Evolutionary conservation across 2,113 vertebrate genomes (phyloP).

Genomic region (Xiphias gladius): DNA sequence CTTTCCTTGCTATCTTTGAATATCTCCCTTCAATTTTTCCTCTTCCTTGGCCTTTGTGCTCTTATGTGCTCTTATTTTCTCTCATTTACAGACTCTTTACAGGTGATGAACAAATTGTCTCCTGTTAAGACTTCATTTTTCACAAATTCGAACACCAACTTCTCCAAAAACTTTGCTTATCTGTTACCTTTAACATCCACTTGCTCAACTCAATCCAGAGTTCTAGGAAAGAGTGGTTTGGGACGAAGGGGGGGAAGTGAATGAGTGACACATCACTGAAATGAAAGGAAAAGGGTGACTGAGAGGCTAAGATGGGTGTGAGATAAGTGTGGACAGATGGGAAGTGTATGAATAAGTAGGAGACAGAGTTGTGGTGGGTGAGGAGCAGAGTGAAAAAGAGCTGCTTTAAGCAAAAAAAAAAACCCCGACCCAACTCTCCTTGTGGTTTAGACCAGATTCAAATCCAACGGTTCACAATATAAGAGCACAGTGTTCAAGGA

Average conservation of each 20-base stretch:
- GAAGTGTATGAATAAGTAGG: slow-evolving; percentile 30
- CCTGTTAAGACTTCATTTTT: not conserved
- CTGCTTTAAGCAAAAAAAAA: slow-evolving; percentile 33
- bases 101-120: slow-evolving; percentile 7
- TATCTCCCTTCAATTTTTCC: not conserved
- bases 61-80: slow-evolving; percentile 11
- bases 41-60: not conserved
- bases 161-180: not conserved
- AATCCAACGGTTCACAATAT: slow-evolving; percentile 3
- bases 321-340: slow-evolving; percentile 53
- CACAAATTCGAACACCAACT: not conserved
- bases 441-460: slow-evolving; percentile 15
- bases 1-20: slow-evolving; percentile 22
- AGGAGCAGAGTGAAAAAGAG: slow-evolving; percentile 1
- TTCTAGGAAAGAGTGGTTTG: not conserved
- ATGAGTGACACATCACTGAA: slow-evolving; percentile 19
- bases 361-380: not conserved
- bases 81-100: not conserved
- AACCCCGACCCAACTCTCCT: not conserved
- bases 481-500: slow-evolving; percentile 17
- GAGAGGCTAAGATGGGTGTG: slow-evolving; percentile 20
- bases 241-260: not conserved
- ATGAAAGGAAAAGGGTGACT: slow-evolving; percentile 23
- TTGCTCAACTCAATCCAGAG: slow-evolving; percentile 1
- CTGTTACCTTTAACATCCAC: not conserved